Percentiles rank a stretch among this genome's conserved stretches.
Conservation (phyloP, 2,797 vertebrate genomes). For the Haliaeetus albicilla region DNA sequence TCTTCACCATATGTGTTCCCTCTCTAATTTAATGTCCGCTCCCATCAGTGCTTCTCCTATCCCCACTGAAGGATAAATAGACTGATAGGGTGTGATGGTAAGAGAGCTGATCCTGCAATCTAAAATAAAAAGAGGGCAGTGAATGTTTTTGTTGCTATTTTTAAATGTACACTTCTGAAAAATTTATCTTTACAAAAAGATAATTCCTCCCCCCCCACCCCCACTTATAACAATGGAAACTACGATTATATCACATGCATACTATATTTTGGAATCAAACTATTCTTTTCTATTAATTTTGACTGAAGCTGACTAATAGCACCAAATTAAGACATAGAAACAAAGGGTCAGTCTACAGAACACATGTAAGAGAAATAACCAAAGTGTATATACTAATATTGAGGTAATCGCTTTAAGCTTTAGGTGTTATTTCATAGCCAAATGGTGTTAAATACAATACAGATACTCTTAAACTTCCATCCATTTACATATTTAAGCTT, state of each 20-base stretch:
- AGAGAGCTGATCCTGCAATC: neutral
- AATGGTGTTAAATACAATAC: neutral
- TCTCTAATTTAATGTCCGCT: neutral
- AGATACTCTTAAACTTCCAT: neutral
- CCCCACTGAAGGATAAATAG: neutral
- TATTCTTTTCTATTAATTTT: neutral
- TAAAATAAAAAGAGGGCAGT: neutral
- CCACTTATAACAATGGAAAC: neutral
- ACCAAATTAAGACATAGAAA: neutral
- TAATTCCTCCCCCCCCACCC: fast-evolving
- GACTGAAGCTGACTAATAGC: neutral
- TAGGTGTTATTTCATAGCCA: neutral
- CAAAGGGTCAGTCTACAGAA: neutral
- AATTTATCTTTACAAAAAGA: neutral
- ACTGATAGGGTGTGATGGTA: neutral
- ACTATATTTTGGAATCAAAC: neutral
- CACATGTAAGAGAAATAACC: neutral
- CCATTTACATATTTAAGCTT: neutral
- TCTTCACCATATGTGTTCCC: neutral
- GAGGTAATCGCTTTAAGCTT: neutral
- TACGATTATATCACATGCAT: neutral
- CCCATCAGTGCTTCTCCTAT: neutral
- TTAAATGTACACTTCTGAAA: neutral
- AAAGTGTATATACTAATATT: neutral
- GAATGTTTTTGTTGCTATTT: neutral